Conservation (phyloP, 2,113 vertebrate genomes). For the Cariama cristata region DNA sequence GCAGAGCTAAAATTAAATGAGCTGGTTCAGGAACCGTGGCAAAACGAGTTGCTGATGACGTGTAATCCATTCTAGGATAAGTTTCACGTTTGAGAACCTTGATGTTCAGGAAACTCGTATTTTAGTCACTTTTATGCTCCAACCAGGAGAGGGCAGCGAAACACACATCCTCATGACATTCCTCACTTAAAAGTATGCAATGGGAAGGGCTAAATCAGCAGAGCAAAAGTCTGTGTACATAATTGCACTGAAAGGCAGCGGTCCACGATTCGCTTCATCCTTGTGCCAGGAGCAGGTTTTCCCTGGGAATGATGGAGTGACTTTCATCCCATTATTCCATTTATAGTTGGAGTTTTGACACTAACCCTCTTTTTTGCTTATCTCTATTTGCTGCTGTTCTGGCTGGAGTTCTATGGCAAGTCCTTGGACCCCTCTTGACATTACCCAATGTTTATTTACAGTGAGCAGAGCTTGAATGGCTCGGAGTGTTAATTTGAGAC, state of each 20-base stretch:
- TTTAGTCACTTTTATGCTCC: neutral
- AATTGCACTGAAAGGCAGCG: neutral
- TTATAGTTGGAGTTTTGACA: neutral
- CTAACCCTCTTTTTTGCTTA: neutral
- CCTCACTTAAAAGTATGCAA: fast-evolving
- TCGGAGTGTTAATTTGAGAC: neutral
- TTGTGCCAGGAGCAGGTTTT: neutral
- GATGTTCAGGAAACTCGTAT: neutral
- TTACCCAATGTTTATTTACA: neutral
- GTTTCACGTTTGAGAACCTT: neutral
- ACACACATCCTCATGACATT: fast-evolving
- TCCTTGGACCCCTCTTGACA: neutral
- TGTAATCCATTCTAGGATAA: neutral
- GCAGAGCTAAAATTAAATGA: neutral
- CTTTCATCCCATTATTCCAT: neutral
- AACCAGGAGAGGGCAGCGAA: constrained; percentile 25
- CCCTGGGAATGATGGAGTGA: neutral
- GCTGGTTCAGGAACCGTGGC: neutral
- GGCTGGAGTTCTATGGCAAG: neutral
- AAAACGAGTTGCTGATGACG: neutral
- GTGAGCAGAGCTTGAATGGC: neutral
- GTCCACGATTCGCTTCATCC: neutral
- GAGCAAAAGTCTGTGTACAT: fast-evolving
- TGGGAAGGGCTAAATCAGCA: neutral
- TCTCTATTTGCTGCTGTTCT: neutral